Conservation (phyloP, 2,888 invertebrate species). For the Callosobruchus maculatus region DNA sequence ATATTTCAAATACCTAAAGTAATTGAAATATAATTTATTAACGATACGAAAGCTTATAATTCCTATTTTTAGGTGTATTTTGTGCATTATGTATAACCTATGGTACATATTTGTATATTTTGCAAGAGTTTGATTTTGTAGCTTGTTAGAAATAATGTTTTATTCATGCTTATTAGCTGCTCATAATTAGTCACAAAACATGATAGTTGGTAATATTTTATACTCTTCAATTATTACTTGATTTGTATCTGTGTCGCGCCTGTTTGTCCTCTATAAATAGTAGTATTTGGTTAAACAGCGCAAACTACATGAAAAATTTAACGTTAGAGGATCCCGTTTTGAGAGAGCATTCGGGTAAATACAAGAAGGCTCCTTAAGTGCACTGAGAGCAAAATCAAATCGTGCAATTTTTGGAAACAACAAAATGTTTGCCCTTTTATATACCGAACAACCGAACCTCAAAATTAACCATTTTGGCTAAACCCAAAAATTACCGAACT, state of each 20-base stretch:
- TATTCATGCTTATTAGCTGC: not conserved
- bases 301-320: not conserved
- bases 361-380: too few relatives aligned
- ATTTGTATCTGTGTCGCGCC: not conserved
- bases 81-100: not conserved
- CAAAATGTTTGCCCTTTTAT: too few relatives aligned
- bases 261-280: not conserved
- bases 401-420: too few relatives aligned
- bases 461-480: too few relatives aligned
- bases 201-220: not conserved
- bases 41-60: not conserved
- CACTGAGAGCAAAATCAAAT: too few relatives aligned
- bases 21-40: not conserved
- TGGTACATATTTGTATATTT: not conserved
- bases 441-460: too few relatives aligned
- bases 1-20: not conserved
- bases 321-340: too few relatives aligned
- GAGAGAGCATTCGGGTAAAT: too few relatives aligned
- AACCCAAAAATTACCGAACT: too few relatives aligned
- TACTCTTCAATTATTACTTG: not conserved
- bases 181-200: not conserved
- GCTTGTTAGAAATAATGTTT: not conserved
- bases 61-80: not conserved
- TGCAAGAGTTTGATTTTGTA: not conserved
- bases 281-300: not conserved